A percentile compares a stretch with the other conserved stretches of the same genome.
Conservation (phyloP, 2,113 vertebrate genomes). For the Ochotona princeps region DNA sequence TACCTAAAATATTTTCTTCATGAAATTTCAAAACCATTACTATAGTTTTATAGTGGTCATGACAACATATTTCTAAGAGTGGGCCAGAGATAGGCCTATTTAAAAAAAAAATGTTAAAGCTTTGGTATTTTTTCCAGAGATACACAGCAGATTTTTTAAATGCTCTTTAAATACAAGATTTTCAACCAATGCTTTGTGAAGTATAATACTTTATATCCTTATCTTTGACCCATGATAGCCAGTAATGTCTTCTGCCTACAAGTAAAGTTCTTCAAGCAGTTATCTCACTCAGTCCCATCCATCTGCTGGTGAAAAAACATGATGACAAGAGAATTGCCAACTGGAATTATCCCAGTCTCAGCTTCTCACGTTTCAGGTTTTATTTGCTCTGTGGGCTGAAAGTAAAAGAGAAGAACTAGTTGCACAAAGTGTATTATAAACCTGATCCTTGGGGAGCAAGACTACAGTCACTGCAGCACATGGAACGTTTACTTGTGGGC, state of each 20-base stretch:
- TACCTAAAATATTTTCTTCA: background rate
- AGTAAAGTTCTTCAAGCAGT: background rate
- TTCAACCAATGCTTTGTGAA: background rate
- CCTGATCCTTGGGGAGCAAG: background rate
- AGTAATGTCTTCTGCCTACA: background rate
- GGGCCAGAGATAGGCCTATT: background rate
- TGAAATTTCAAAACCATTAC: background rate
- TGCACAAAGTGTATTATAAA: background rate
- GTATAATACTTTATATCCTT: background rate
- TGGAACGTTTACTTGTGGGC: background rate
- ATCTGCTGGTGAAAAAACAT: background rate
- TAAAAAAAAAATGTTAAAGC: background rate
- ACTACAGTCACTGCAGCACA: background rate
- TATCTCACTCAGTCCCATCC: background rate
- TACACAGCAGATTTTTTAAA: background rate
- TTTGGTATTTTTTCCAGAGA: background rate
- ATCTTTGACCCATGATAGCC: background rate
- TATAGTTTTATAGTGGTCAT: background rate
- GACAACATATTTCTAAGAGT: background rate
- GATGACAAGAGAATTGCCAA: background rate
- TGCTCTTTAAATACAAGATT: background rate
- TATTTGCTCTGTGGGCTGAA: background rate
- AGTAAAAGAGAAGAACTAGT: background rate
- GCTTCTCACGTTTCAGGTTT: background rate
- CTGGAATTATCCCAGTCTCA: background rate